Evolutionary conservation across 2,888 invertebrate genomes (phyloP).

Genomic region (Trichogramma dendrolimi): DNA sequence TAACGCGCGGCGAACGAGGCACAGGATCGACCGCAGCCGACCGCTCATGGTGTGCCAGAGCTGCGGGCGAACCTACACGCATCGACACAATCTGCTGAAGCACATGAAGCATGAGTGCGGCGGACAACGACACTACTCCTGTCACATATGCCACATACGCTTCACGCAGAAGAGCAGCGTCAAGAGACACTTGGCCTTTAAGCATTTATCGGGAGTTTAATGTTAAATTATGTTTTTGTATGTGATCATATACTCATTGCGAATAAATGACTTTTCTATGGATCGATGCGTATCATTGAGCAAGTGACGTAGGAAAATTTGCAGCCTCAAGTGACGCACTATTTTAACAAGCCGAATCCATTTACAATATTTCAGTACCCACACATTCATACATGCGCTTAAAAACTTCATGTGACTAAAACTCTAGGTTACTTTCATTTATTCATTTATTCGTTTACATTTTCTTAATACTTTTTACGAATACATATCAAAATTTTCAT

Average conservation of each 20-base stretch:
- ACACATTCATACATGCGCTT: too few relatives aligned
- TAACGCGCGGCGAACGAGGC: too few relatives aligned
- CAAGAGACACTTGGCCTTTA: constrained; percentile 33
- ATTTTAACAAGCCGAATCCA: too few relatives aligned
- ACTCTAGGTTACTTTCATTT: too few relatives aligned
- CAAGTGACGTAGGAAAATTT: too few relatives aligned
- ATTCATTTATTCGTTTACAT: too few relatives aligned
- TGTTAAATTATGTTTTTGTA: too few relatives aligned
- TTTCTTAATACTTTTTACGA: neutral
- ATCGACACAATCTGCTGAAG: constrained; percentile 45
- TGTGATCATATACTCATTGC: neutral
- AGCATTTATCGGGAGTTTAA: neutral
- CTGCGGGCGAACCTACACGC: constrained; percentile 49
- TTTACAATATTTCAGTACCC: too few relatives aligned
- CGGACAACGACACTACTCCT: constrained; percentile 39
- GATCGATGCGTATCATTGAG: too few relatives aligned
- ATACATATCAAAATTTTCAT: neutral
- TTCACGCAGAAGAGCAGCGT: constrained; percentile 43
- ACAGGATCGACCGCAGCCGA: neutral
- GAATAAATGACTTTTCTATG: too few relatives aligned
- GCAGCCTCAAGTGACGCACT: too few relatives aligned
- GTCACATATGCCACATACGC: constrained; percentile 38
- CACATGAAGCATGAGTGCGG: constrained; percentile 53
- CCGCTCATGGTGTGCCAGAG: constrained; percentile 36
- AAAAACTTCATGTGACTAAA: too few relatives aligned